Evolutionary conservation across 2,797 vertebrate genomes (phyloP).

Genomic region (Danio choprae): DNA sequence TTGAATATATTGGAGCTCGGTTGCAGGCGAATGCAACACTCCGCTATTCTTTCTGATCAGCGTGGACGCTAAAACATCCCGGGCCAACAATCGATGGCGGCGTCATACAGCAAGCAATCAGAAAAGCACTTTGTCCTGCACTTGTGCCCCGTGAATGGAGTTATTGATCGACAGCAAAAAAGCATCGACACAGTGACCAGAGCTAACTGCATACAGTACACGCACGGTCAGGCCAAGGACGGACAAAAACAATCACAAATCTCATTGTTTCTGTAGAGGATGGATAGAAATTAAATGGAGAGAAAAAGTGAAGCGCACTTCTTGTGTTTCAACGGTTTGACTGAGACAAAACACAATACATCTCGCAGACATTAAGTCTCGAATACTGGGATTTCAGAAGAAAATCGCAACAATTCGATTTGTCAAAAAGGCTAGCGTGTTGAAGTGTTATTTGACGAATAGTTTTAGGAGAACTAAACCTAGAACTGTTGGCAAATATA

Average conservation of each 20-base stretch:
- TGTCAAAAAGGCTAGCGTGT: too few species aligned
- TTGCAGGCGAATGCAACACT: constrained; percentile 43
- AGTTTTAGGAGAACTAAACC: too few species aligned
- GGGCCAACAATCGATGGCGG: constrained; percentile 49
- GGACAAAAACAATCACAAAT: not conserved
- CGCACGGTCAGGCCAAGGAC: constrained; percentile 26
- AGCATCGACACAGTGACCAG: constrained; percentile 42
- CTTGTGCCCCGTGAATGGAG: constrained; percentile 48
- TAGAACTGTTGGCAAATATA: too few species aligned
- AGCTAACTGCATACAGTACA: constrained; percentile 40
- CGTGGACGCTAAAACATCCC: constrained; percentile 54
- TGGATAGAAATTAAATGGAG: not conserved
- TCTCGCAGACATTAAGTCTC: not conserved
- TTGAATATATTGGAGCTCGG: constrained; percentile 38
- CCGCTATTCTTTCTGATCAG: constrained; percentile 56
- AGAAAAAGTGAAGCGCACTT: not conserved
- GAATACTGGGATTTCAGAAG: not conserved
- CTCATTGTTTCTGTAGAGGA: not conserved
- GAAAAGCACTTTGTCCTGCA: constrained; percentile 56
- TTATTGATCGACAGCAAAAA: constrained; percentile 50
- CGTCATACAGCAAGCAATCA: constrained; percentile 55
- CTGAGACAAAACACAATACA: not conserved
- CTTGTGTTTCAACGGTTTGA: not conserved
- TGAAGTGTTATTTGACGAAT: too few species aligned
- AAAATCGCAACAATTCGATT: not conserved